A percentile compares a stretch with the other conserved stretches of the same genome.
phyloP scores from a whole-genome alignment of 2,888 invertebrate species.

The Rhaphigaster nebulosa region DNA sequence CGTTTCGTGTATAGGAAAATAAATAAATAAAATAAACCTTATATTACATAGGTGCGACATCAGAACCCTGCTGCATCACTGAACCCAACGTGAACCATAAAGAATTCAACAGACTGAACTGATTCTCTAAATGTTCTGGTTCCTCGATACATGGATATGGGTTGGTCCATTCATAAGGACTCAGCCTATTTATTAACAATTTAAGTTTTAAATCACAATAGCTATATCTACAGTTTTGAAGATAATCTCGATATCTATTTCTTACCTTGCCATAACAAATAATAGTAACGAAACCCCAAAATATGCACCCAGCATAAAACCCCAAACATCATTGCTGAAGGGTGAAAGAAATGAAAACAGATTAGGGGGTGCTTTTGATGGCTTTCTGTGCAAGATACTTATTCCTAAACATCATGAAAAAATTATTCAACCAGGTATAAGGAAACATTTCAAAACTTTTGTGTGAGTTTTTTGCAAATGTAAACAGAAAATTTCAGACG shows the following conservation, averaged over 20 bases:
- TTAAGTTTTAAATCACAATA: background rate
- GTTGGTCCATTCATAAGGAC: conserved; percentile 78
- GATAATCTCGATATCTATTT: background rate
- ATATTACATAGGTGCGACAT: conserved; percentile 72
- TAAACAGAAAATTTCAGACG: too few relatives aligned
- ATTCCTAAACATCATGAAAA: conserved; percentile 70
- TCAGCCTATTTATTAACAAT: conserved; percentile 69
- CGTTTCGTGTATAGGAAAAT: conserved; percentile 8
- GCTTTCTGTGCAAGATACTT: conserved; percentile 78
- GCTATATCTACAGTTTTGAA: background rate
- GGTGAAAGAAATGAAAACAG: conserved; percentile 80
- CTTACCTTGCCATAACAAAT: conserved; percentile 73
- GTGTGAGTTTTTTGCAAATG: too few relatives aligned
- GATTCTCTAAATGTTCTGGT: conserved; percentile 76
- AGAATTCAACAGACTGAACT: conserved; percentile 75
- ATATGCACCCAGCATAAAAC: conserved; percentile 77
- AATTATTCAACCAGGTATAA: background rate
- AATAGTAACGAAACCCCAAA: conserved; percentile 76
- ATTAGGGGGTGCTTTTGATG: conserved; percentile 76
- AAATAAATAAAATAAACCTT: conserved; percentile 31
- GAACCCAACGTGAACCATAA: conserved; percentile 79
- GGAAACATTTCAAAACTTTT: background rate
- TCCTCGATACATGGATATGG: conserved; percentile 76
- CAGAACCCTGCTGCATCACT: conserved; percentile 77
- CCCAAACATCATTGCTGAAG: conserved; percentile 74